These are phyloP conservation scores for Colius striatus DNA, from an alignment of 2,113 vertebrate species.

Conservation along the genomic window DNA sequence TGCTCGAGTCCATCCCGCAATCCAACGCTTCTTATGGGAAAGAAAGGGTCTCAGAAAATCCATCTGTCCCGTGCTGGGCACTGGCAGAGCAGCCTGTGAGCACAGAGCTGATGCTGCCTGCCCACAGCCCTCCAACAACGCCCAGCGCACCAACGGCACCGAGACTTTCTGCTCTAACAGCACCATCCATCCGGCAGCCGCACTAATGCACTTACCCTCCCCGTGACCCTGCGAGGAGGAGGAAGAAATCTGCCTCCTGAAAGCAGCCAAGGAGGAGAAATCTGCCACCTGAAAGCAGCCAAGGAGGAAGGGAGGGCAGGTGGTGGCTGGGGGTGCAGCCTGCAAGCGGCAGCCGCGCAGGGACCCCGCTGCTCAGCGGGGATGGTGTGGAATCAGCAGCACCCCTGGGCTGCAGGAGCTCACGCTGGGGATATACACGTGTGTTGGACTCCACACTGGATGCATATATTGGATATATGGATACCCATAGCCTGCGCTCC, in stretches of 20 bases:
- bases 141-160: not conserved
- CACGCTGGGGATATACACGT: rapidly evolving
- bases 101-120: not conserved
- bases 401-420: rapidly evolving
- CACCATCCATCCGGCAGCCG: not conserved
- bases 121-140: not conserved
- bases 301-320: not conserved
- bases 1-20: not conserved
- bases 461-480: not conserved
- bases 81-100: not conserved
- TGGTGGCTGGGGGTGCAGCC: not conserved
- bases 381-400: rapidly evolving
- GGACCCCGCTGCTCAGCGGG: too few species aligned
- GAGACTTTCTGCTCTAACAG: not conserved
- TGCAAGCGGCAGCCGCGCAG: rapidly evolving
- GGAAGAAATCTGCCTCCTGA: not conserved
- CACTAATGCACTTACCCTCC: not conserved
- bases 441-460: rapidly evolving
- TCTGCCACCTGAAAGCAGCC: not conserved
- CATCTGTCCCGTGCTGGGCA: rapidly evolving
- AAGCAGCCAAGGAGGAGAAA: not conserved
- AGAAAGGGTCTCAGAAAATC: not conserved
- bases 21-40: not conserved
- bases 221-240: not conserved
- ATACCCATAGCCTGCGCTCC: not conserved